Evolutionary conservation across 2,113 vertebrate species (phyloP).

Genomic region (Acanthochromis polyacanthus): DNA sequence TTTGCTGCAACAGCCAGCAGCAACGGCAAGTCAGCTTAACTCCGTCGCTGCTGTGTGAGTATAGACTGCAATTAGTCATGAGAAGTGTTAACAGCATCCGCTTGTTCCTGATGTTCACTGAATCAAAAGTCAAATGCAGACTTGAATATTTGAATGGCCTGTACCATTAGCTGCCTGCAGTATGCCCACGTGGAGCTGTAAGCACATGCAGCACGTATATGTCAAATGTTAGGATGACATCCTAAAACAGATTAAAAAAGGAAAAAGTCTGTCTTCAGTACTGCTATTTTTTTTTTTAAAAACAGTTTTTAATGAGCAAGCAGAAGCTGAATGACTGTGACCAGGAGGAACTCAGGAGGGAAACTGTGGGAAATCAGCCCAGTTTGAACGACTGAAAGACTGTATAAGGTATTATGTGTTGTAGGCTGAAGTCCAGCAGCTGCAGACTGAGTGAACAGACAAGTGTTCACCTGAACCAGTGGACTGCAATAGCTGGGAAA

Average conservation of each 20-base stretch:
- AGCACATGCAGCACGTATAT: not conserved
- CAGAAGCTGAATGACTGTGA: too few species aligned
- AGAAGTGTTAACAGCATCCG: slow-evolving; percentile 51
- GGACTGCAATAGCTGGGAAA: too few species aligned
- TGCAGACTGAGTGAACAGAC: not conserved
- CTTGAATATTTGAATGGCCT: slow-evolving; percentile 5
- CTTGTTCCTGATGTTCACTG: slow-evolving; percentile 42
- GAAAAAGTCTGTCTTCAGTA: not conserved
- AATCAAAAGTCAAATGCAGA: slow-evolving; percentile 33
- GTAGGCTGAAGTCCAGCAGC: not conserved
- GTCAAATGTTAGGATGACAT: not conserved
- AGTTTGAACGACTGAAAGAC: not conserved
- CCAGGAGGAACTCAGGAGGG: not conserved
- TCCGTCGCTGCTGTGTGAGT: slow-evolving; percentile 50
- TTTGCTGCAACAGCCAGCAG: slow-evolving; percentile 77
- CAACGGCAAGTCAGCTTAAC: slow-evolving; percentile 72
- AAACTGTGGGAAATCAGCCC: not conserved
- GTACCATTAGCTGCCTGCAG: not conserved
- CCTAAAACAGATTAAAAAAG: not conserved
- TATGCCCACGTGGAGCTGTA: not conserved
- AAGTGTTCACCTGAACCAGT: too few species aligned
- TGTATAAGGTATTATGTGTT: slow-evolving; percentile 8
- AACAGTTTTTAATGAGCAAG: too few species aligned
- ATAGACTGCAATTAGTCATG: slow-evolving; percentile 60
- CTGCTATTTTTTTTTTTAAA: not conserved